phyloP scores from a whole-genome alignment of 2,113 vertebrate species.

The Aspidoscelis tigris region DNA sequence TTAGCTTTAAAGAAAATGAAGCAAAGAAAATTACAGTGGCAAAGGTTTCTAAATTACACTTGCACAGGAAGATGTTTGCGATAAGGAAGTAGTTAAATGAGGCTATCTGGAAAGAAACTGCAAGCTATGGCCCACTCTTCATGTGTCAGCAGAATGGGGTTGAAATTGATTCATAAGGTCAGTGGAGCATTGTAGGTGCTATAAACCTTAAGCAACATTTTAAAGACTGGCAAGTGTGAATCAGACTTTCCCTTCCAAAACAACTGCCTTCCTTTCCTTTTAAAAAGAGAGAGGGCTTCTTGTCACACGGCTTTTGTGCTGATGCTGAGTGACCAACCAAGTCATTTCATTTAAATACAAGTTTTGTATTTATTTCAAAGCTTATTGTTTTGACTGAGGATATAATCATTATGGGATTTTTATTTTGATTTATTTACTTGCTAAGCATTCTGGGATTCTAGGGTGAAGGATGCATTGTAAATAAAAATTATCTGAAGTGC shows the following conservation, averaged over 20 bases:
- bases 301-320: too few species aligned
- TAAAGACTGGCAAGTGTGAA: conserved; percentile 30
- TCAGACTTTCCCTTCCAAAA: background rate
- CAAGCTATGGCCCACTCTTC: conserved; percentile 54
- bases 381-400: too few species aligned
- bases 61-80: conserved; percentile 61
- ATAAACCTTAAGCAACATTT: conserved; percentile 31
- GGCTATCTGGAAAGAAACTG: conserved; percentile 69
- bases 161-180: conserved; percentile 70
- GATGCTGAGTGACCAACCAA: background rate
- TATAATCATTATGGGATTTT: too few species aligned
- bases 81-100: conserved; percentile 80
- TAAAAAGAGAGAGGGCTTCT: background rate
- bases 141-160: conserved; percentile 68
- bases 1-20: conserved; percentile 62
- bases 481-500: too few species aligned
- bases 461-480: too few species aligned
- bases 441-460: too few species aligned
- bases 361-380: too few species aligned
- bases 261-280: background rate
- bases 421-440: too few species aligned
- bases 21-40: conserved; percentile 67
- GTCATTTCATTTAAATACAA: too few species aligned
- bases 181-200: conserved; percentile 44
- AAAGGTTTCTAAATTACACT: conserved; percentile 74